Base-by-base conservation (phyloP, 2,888 invertebrate species). In the Xanthorhoe designata region DNA sequence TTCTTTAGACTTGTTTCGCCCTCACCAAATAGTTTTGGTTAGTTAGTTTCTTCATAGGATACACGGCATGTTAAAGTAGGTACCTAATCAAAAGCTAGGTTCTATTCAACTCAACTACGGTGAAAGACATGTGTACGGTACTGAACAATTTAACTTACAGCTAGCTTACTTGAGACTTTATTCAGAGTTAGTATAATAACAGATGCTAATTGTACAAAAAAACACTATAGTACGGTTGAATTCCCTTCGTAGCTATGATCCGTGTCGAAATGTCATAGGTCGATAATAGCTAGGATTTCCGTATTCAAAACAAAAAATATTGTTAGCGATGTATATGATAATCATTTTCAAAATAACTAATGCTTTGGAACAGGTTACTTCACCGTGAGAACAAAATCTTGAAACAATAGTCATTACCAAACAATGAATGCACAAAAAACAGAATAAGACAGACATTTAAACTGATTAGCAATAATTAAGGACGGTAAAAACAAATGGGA, bases 181-280 rank as follows among this genome's bases (percentile, higher is more conserved):
- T 5, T 24, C 24, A 24, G 24, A 24, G 24, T 3, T 24, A 5
- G 24, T 24, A 5, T 24, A 24, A 24, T 5, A 24, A 24, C 19
- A 19, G n/a, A 19, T 42, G 24, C 42, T 55, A 55, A 9, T 18
- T 29, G 17, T 49, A 49, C 47, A 15, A 1, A 17, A 17, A 7
- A 7, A 17, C 18, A 49, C 8, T 3, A 50, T 8, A 19, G n/a
- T 24, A 9, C 54, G 57, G 69, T 70, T 61, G 70, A 70, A 74
- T 74, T 68, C 68, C 66, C 62, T 63, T 61, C 47, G 80, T 85
- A 85, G 80, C 85, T 84, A 79, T 80, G 82, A 84, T 82, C 80
- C 76, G 71, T 69, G 68, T 70, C 66, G 53, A 82, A 90, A 90
- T 87, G 86, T 81, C 88, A 90, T 78, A 85, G 89, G 84, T 88